Evolutionary conservation across 2,113 vertebrate genomes (phyloP), one percentile per base, ranked within the genome.

Genomic region (Ursus arctos): DNA sequence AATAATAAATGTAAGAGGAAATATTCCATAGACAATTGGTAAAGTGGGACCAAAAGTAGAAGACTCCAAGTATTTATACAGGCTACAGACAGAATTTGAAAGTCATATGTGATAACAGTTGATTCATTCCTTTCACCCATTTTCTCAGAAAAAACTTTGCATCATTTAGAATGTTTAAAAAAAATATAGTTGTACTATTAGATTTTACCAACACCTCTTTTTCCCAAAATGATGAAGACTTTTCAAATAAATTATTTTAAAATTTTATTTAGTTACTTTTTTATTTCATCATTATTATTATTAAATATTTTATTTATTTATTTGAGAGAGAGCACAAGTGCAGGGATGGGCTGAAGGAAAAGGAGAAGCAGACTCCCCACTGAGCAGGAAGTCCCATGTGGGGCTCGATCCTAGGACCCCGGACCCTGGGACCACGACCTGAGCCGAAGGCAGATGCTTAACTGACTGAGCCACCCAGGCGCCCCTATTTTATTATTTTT

Each of bases 121-220:
- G 40, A 22, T 80, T 40, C 10, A 33, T 86, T 36, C 33, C 53
- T 65, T 93, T 91, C 18, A 51, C 43, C 67, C 28, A 65, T 36
- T 63, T 33, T 49, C 49, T 69, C 43, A 81, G 82, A 89, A 96
- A 95, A 91, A 82, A 67, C 22, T 88, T 92, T 51, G 51, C 47
- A 57, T 92, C 7, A 36, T 21, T 83, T n/a, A 55, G 31, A 55
- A 91, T 24, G 53, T 71, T 81, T 21, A 88, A 71, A 67, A 43
- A 63, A 72, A 40, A 33, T 26, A 59, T 11, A 11, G 21, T 59
- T 61, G 22, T 51, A 53, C 65, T 88, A 36, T 40, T 85, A 84
- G 85, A 93, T 28, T 22, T 82, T 72, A 76, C 18, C n/a, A 18
- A 69, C 9, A 72, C 1, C 8, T 80, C 55, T 69, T 69, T n/a